phyloP scores from a whole-genome alignment of 2,113 vertebrate species.

The Saccopteryx bilineata region DNA sequence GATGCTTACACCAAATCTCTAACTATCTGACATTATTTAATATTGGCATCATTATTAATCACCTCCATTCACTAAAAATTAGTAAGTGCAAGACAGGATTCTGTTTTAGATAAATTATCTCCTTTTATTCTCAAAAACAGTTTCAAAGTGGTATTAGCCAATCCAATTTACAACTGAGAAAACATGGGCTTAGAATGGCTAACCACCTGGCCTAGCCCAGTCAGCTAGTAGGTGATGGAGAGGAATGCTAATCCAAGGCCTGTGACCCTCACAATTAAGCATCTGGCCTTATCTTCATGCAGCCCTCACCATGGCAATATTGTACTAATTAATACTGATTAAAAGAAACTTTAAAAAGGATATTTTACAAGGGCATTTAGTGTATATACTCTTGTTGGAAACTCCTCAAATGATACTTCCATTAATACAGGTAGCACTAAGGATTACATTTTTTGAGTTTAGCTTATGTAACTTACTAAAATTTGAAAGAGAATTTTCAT shows the following conservation, averaged over 20 bases:
- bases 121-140: conserved; percentile 56
- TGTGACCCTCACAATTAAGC: not conserved
- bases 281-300: not conserved
- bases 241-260: not conserved
- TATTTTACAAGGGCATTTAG: not conserved
- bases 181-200: not conserved
- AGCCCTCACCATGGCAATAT: not conserved
- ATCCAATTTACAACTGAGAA: not conserved
- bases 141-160: not conserved
- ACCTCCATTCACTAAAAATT: conserved; percentile 20
- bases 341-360: not conserved
- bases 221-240: not conserved
- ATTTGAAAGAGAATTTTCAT: conserved; percentile 46
- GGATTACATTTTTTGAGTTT: conserved; percentile 39
- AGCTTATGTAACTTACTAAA: conserved; percentile 30
- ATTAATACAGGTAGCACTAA: not conserved
- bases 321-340: not conserved
- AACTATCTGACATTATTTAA: conserved; percentile 52
- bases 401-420: not conserved
- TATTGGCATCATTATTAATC: conserved; percentile 59
- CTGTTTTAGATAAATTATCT: conserved; percentile 44
- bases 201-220: not conserved
- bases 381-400: not conserved
- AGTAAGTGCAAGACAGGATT: not conserved
- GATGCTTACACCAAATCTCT: conserved; percentile 22